Conservation (phyloP, 2,888 invertebrate genomes). For the Tetrapedia diversipes region DNA sequence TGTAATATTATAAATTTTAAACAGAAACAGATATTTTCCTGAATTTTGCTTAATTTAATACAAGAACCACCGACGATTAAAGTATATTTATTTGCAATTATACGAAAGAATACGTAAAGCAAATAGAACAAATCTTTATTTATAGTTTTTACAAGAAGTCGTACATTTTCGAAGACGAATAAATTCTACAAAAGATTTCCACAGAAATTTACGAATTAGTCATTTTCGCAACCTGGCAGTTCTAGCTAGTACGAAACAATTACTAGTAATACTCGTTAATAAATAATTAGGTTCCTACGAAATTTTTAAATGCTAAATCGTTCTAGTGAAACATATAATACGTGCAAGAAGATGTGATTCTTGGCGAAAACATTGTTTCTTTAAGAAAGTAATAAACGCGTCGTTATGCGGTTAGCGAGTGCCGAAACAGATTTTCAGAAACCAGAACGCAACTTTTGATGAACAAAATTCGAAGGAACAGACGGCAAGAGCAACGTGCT, state of each 20-base stretch:
- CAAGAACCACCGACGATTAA: too few relatives aligned
- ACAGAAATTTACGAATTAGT: too few relatives aligned
- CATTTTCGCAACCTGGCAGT: too few relatives aligned
- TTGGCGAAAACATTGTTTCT: background rate
- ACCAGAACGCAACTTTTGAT: conserved; percentile 1
- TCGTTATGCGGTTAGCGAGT: background rate
- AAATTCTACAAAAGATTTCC: too few relatives aligned
- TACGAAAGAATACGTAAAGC: too few relatives aligned
- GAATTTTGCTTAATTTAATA: too few relatives aligned
- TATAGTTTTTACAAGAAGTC: too few relatives aligned
- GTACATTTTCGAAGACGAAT: too few relatives aligned
- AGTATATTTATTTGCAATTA: too few relatives aligned
- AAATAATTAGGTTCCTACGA: background rate
- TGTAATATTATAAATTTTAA: too few relatives aligned
- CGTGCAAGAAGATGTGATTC: background rate
- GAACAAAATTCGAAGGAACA: conserved; percentile 13
- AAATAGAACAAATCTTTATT: too few relatives aligned
- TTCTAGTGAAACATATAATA: background rate
- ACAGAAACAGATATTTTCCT: background rate
- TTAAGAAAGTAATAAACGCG: background rate
- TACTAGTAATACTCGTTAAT: background rate
- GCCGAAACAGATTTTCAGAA: conserved; percentile 14
- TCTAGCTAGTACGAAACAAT: too few relatives aligned
- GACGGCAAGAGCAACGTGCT: background rate
- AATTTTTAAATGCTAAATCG: background rate